A percentile compares a stretch with the other conserved stretches of the same genome.
These are phyloP conservation scores for Arizona elegans DNA, from an alignment of 2,113 vertebrate species.

Conservation along the genomic window DNA sequence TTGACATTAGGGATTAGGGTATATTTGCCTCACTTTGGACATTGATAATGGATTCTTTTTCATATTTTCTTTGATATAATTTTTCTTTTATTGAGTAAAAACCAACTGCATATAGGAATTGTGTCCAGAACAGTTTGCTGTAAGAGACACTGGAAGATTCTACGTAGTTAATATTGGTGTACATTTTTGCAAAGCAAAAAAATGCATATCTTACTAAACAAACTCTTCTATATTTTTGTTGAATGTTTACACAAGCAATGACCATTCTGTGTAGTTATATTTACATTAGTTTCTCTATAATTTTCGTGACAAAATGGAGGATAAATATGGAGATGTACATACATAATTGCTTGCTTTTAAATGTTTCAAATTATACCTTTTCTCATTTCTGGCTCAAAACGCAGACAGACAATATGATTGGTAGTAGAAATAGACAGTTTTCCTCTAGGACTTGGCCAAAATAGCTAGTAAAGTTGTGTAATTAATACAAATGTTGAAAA, in stretches of 20 bases:
- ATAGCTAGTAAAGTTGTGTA: neutral
- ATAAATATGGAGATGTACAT: neutral
- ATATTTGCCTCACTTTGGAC: neutral
- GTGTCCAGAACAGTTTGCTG: neutral
- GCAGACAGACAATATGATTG: slow-evolving; percentile 1
- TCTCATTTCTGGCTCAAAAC: slow-evolving; percentile 16
- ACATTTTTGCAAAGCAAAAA: slow-evolving; percentile 38
- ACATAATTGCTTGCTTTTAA: neutral
- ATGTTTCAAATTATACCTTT: slow-evolving; percentile 41
- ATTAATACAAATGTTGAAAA: neutral
- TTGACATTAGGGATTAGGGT: neutral
- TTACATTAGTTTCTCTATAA: slow-evolving; percentile 53
- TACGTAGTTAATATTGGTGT: slow-evolving; percentile 5
- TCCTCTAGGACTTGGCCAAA: neutral
- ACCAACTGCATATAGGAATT: neutral
- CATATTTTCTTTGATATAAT: neutral
- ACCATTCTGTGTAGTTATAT: slow-evolving; percentile 40
- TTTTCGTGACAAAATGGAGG: slow-evolving; percentile 42
- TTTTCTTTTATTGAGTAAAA: neutral
- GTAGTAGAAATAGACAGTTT: slow-evolving; percentile 25
- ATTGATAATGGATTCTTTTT: neutral
- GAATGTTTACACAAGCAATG: slow-evolving; percentile 50
- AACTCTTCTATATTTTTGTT: slow-evolving; percentile 50
- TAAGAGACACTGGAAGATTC: neutral
- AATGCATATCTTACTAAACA: slow-evolving; percentile 32